A percentile compares a stretch with the other conserved stretches of the same genome.
Conservation (phyloP, 2,113 vertebrate species). For the Eupsittula cactorum region DNA sequence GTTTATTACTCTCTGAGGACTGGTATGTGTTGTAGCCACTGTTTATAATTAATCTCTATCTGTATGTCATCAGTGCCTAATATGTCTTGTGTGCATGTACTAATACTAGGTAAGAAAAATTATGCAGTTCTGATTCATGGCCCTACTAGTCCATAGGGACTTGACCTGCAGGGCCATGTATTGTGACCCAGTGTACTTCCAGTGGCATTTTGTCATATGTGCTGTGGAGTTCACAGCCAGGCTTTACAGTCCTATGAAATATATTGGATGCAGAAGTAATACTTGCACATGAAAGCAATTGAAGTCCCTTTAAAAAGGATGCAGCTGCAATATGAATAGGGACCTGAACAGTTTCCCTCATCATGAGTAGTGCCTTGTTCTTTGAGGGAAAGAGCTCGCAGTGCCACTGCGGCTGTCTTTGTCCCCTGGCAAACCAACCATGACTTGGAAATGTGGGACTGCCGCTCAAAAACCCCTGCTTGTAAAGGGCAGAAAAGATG, state of each 20-base stretch:
- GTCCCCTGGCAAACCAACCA: background rate
- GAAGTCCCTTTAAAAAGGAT: background rate
- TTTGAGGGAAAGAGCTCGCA: background rate
- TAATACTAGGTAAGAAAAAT: fast-evolving
- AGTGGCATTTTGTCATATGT: fast-evolving
- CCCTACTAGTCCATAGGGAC: background rate
- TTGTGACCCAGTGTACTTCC: fast-evolving
- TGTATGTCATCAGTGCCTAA: fast-evolving
- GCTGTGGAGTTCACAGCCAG: fast-evolving
- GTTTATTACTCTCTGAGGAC: background rate
- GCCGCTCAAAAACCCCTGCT: fast-evolving
- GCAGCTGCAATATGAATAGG: slow-evolving; percentile 51
- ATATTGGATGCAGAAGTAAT: background rate
- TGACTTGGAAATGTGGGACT: background rate
- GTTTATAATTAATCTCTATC: background rate
- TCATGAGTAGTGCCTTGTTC: slow-evolving; percentile 24
- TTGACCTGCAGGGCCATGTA: fast-evolving
- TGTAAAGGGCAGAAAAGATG: background rate
- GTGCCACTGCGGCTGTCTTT: background rate
- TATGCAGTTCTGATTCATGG: background rate
- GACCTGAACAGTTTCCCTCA: background rate
- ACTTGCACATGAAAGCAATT: background rate
- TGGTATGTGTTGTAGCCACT: fast-evolving
- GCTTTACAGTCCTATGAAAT: background rate
- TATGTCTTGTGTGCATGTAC: no score